Conservation (phyloP, 2,113 vertebrate species). For the Pomatorhinus ruficollis region DNA sequence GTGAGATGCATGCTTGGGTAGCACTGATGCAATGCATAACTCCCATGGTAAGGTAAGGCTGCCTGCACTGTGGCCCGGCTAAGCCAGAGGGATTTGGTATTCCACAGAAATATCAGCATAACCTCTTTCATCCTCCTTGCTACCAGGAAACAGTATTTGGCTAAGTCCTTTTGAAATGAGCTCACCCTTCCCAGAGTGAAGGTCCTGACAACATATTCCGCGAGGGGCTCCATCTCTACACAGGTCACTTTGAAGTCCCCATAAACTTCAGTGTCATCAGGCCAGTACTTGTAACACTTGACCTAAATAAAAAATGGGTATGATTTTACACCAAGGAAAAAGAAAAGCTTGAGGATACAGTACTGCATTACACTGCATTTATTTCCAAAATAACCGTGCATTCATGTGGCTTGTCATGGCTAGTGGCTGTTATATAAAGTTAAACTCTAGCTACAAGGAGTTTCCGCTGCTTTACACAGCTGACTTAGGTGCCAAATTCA, state of each 20-base stretch:
- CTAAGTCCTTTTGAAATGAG: not conserved
- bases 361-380: not conserved
- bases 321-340: not conserved
- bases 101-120: not conserved
- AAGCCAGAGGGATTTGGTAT: not conserved
- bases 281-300: slow-evolving; percentile 99
- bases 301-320: slow-evolving; percentile 78
- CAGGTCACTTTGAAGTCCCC: slow-evolving; percentile 98
- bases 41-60: not conserved
- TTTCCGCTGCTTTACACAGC: not conserved
- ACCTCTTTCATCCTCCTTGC: not conserved
- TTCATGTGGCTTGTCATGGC: not conserved
- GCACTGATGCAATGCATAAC: rapidly evolving
- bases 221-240: slow-evolving; percentile 94
- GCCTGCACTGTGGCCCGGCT: not conserved
- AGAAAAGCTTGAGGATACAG: not conserved
- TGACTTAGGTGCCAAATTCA: not conserved
- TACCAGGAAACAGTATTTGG: not conserved
- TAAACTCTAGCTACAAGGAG: not conserved
- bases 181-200: slow-evolving; percentile 97
- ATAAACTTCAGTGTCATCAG: slow-evolving; percentile 95
- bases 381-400: not conserved
- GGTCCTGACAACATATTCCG: slow-evolving; percentile 95
- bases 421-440: not conserved
- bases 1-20: rapidly evolving